phyloP scores from a whole-genome alignment of 2,113 vertebrate species.

The Uropsilus gracilis region DNA sequence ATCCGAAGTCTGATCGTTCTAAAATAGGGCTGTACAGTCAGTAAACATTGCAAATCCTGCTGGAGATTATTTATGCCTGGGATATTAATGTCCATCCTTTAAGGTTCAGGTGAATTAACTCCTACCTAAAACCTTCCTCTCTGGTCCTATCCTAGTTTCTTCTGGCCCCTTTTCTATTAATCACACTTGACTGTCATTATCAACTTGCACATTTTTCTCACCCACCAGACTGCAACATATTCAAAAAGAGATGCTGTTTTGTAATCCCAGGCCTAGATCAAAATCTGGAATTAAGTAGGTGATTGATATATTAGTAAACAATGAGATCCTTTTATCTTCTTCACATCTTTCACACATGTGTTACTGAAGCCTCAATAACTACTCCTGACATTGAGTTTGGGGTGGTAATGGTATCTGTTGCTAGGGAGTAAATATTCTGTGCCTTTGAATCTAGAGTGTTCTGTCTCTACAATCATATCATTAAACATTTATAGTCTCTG shows the following conservation, averaged over 20 bases:
- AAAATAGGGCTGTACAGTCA: background rate
- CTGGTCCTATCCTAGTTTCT: background rate
- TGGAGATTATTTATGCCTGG: background rate
- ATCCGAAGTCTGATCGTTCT: background rate
- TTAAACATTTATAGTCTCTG: background rate
- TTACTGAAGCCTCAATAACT: background rate
- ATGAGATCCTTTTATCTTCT: background rate
- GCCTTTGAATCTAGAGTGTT: background rate
- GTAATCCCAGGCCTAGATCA: background rate
- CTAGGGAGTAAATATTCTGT: background rate
- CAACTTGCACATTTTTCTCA: background rate
- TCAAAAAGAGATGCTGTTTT: background rate
- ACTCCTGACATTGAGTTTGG: background rate
- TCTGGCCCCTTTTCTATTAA: background rate
- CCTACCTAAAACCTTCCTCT: background rate
- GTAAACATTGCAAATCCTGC: background rate
- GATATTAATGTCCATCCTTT: background rate
- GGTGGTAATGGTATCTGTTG: background rate
- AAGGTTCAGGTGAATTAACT: background rate
- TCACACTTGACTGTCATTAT: background rate
- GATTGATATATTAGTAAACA: constrained; percentile 16
- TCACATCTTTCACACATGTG: background rate
- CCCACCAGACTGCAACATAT: background rate
- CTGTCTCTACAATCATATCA: background rate
- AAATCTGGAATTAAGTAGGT: background rate